phyloP scores from a whole-genome alignment of 2,888 invertebrate species.

The Apodemia mormo region DNA sequence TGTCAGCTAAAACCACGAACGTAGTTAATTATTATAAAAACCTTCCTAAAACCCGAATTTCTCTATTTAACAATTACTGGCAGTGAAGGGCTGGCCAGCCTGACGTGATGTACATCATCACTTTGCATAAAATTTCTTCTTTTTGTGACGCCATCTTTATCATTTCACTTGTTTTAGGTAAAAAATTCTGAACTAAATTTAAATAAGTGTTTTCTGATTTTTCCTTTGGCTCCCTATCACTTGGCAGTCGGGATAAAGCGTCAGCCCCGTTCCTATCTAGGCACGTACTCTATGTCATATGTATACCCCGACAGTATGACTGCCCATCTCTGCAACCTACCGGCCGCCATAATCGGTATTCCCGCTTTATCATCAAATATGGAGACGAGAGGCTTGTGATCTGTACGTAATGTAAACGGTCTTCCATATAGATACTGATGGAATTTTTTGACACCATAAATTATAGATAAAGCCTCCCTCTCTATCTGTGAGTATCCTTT shows the following conservation, averaged over 20 bases:
- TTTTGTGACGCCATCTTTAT: slow-evolving; percentile 16
- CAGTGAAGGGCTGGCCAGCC: slow-evolving; percentile 27
- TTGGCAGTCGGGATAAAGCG: slow-evolving; percentile 16
- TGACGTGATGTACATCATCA: background rate
- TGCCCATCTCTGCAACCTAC: slow-evolving; percentile 24
- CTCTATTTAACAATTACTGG: too few relatives aligned
- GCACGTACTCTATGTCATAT: too few relatives aligned
- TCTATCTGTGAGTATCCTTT: too few relatives aligned
- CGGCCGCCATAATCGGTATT: slow-evolving; percentile 32
- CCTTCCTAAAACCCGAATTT: too few relatives aligned
- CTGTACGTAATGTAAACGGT: too few relatives aligned
- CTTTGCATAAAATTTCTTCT: slow-evolving; percentile 18
- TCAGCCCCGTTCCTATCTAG: slow-evolving; percentile 20
- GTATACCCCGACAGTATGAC: slow-evolving; percentile 24
- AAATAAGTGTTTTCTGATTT: slow-evolving; percentile 10
- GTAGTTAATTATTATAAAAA: too few relatives aligned
- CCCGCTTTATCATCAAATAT: slow-evolving; percentile 35
- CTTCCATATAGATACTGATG: too few relatives aligned
- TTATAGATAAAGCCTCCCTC: too few relatives aligned
- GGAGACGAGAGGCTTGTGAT: slow-evolving; percentile 29
- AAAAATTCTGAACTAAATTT: slow-evolving; percentile 23
- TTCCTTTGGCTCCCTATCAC: background rate
- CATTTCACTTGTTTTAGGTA: slow-evolving; percentile 20
- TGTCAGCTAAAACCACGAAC: too few relatives aligned
- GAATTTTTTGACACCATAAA: too few relatives aligned